Evolutionary conservation across 2,888 invertebrate species (phyloP), one percentile per base, ranked within the genome.

Genomic region (Anthrax anthrax): DNA sequence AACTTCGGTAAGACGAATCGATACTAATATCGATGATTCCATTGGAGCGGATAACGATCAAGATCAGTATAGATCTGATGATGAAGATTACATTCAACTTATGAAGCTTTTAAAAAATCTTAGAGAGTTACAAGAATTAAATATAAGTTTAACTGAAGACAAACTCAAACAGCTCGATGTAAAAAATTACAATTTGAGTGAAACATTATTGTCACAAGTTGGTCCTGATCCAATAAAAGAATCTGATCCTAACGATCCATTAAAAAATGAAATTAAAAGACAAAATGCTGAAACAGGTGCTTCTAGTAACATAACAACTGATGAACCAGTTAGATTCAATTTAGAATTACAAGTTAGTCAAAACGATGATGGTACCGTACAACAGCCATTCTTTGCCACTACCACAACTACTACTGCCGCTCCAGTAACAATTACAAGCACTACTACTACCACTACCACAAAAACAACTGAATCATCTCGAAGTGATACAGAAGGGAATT

Each of bases 201-300:
- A 60, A 61, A 44, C 59, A 48, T 39, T 69, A 56, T 56, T 56
- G 60, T 38, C 64, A 57, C 55, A 60, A 49, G 62, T 60, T 27
- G 60, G 61, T 16, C 70, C 70, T 3, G 64, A 72, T 60, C 69
- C 71, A 2, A 50, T 70, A 3, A 60, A 62, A 36, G 63, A 63
- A 37, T 18, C 58, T 19, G 60, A 59, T 27, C 9, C 14, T 3
- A 17, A 9, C 1, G 62, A 68, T 49, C 56, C 56, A 38, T 43
- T 2, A 56, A 75, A 70, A 57, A 71, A 69, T 57, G 74, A 70
- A 57, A 68, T 70, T 39, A 75, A 73, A 62, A 59, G 76, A 16
- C 73, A 75, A 57, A 61, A 60, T 56, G 18, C 52, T 50, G 18
- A 47, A 49, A 48, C 47, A 3, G 50, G 54, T 19, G 46, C 51